A percentile compares a stretch with the other conserved stretches of the same genome.
These are phyloP conservation scores for Rhipidura dahli DNA, from an alignment of 2,113 vertebrate genomes.

Conservation along the genomic window DNA sequence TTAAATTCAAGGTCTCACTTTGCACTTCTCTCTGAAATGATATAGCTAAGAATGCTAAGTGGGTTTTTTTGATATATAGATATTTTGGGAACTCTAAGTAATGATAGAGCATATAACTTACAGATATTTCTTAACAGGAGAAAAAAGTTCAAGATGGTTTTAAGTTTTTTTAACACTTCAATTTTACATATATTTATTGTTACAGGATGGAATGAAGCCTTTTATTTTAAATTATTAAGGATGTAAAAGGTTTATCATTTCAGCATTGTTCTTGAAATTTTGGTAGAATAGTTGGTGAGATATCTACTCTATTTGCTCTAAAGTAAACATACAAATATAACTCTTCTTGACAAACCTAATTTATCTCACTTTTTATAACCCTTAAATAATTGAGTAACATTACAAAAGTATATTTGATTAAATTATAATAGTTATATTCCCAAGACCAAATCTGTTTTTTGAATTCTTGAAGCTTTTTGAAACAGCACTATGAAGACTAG, in stretches of 20 bases:
- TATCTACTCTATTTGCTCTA: too few relatives aligned
- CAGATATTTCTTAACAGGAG: background rate
- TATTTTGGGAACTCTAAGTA: background rate
- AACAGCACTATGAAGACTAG: background rate
- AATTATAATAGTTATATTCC: background rate
- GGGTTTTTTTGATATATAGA: background rate
- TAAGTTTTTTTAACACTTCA: background rate
- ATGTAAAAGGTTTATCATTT: background rate
- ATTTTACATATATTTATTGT: background rate
- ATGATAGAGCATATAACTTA: background rate
- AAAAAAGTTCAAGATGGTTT: background rate
- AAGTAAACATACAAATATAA: background rate
- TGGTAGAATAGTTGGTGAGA: background rate
- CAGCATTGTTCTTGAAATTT: background rate
- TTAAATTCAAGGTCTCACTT: background rate
- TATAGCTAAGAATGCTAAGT: background rate
- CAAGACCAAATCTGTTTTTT: background rate
- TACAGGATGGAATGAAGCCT: background rate
- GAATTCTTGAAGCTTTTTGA: background rate
- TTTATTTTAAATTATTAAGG: background rate
- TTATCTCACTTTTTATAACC: background rate
- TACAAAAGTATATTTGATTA: background rate
- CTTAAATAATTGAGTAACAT: background rate
- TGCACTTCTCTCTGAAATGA: background rate
- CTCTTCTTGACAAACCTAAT: background rate